A percentile compares a stretch with the other conserved stretches of the same genome.
Evolutionary conservation across 1,140 invertebrate species (phyloP).

Genomic region (Trypoxylus dichotomus): DNA sequence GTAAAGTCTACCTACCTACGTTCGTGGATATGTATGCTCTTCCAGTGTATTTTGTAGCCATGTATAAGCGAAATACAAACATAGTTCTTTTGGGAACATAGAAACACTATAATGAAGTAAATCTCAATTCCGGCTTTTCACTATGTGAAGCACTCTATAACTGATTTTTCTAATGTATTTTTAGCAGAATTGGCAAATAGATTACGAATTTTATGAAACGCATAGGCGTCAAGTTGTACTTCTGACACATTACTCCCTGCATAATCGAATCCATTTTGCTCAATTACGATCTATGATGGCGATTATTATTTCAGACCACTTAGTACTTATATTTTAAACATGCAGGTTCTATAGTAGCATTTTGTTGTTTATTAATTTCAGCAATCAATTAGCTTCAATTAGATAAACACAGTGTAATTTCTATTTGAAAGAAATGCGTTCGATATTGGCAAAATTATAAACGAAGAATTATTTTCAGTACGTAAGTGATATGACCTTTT

Average conservation of each 20-base stretch:
- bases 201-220: not conserved
- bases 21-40: not conserved
- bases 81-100: not conserved
- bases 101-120: not conserved
- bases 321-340: not conserved
- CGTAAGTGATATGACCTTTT: no score
- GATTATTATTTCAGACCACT: not conserved
- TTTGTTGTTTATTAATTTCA: no score
- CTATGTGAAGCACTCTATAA: not conserved
- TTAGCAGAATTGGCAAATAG: constrained; percentile 8
- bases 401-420: no score
- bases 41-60: not conserved
- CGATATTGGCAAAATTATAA: no score
- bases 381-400: no score
- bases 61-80: not conserved
- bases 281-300: not conserved
- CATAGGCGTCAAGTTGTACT: not conserved
- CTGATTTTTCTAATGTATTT: not conserved
- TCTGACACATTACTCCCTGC: not conserved
- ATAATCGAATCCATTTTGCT: not conserved
- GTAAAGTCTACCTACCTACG: not conserved
- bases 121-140: not conserved
- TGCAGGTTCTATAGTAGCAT: not conserved
- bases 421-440: no score
- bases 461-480: no score